These are phyloP conservation scores for Frieseomelitta varia DNA, from an alignment of 1,140 invertebrate species.

Conservation along the genomic window DNA sequence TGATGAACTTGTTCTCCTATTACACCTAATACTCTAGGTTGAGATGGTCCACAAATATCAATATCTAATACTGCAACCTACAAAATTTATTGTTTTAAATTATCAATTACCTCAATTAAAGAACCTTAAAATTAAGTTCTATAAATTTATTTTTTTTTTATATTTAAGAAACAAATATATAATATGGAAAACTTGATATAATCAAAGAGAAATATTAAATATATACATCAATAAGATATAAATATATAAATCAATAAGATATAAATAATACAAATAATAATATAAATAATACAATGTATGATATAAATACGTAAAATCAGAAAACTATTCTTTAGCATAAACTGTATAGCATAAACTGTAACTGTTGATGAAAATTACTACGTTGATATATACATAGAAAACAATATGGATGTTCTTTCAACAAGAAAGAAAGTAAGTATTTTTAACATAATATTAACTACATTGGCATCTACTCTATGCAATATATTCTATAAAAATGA, in stretches of 20 bases:
- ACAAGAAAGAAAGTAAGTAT: conserved; percentile 75
- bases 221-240: no score
- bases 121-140: neutral
- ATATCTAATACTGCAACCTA: conserved; percentile 94
- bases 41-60: conserved; percentile 96
- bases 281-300: conserved; percentile 14
- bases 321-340: conserved; percentile 24
- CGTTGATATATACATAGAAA: conserved; percentile 77
- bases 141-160: neutral
- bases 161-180: neutral
- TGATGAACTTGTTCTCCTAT: conserved; percentile 93
- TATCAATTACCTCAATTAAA: neutral
- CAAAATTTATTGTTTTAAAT: neutral
- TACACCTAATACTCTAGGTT: conserved; percentile 88
- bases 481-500: neutral
- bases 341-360: conserved; percentile 43
- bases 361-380: conserved; percentile 30
- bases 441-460: neutral
- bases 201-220: conserved; percentile 71
- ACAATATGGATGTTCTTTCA: conserved; percentile 78
- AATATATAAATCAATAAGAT: neutral
- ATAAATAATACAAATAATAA: conserved; percentile 44
- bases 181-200: conserved; percentile 32
- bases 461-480: no score
- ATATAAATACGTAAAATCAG: conserved; percentile 2